These are phyloP conservation scores for Wasmannia auropunctata DNA, from an alignment of 1,140 invertebrate species.

Conservation along the genomic window DNA sequence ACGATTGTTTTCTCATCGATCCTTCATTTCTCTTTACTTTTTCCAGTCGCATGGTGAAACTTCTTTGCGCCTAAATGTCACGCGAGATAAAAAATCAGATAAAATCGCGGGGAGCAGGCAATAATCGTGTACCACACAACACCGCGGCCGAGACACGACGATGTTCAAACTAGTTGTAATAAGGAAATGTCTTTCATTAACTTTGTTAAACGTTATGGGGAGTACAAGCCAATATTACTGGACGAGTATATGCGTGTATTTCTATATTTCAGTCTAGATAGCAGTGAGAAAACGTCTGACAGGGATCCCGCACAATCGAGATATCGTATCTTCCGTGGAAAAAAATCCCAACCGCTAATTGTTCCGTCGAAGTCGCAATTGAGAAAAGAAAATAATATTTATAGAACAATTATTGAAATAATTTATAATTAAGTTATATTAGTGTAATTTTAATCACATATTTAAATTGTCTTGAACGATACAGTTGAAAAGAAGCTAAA, in stretches of 20 bases:
- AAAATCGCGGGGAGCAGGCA: slow-evolving; percentile 48
- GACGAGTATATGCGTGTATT: slow-evolving; percentile 42
- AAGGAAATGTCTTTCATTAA: slow-evolving; percentile 83
- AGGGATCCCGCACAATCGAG: slow-evolving; percentile 20
- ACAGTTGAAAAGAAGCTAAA: neutral
- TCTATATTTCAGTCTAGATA: slow-evolving; percentile 55
- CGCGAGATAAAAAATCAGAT: slow-evolving; percentile 55
- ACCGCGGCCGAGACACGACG: slow-evolving; percentile 70
- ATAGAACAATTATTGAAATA: neutral
- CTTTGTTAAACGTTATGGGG: slow-evolving; percentile 77
- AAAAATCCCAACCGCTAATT: slow-evolving; percentile 7
- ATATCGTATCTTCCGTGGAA: slow-evolving; percentile 44
- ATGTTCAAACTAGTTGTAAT: slow-evolving; percentile 74
- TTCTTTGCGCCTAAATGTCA: slow-evolving; percentile 52
- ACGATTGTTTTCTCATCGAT: neutral
- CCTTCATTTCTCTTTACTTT: neutral
- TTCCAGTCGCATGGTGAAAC: neutral
- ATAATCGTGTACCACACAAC: slow-evolving; percentile 60
- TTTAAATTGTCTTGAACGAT: slow-evolving; percentile 3
- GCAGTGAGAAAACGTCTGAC: slow-evolving; percentile 38
- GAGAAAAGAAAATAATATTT: neutral
- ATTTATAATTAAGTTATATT: neutral
- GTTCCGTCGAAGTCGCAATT: neutral
- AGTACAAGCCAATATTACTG: slow-evolving; percentile 77
- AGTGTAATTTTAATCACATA: neutral